A percentile compares a stretch with the other conserved stretches of the same genome.
These are phyloP conservation scores for Dryomyza anilis DNA, from an alignment of 2,888 invertebrate genomes.

Conservation along the genomic window DNA sequence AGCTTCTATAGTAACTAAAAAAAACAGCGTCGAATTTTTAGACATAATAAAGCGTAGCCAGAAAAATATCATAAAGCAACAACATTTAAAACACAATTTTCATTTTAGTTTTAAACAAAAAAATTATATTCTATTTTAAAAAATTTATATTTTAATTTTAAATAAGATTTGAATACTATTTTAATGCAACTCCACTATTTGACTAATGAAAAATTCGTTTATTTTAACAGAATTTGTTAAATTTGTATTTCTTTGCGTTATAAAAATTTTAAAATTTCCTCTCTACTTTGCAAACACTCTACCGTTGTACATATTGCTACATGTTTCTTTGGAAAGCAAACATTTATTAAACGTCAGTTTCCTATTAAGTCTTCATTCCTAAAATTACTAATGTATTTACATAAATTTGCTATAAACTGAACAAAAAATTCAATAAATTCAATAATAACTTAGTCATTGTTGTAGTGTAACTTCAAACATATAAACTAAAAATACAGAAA, in stretches of 20 bases:
- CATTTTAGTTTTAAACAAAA: not conserved
- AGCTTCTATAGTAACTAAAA: slow-evolving; percentile 4
- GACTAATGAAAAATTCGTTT: too few relatives aligned
- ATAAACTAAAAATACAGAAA: not conserved
- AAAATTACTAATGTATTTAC: not conserved
- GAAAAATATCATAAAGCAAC: not conserved
- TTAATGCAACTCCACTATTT: too few relatives aligned
- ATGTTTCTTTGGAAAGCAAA: too few relatives aligned
- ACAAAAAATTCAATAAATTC: too few relatives aligned
- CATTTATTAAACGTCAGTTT: slow-evolving; percentile 8
- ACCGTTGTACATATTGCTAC: not conserved
- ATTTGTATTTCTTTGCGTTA: not conserved
- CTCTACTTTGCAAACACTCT: not conserved
- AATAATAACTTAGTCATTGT: not conserved
- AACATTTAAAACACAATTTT: too few relatives aligned
- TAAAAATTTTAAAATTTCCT: not conserved
- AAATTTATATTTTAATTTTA: not conserved
- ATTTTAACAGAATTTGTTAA: too few relatives aligned
- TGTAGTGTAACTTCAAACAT: not conserved
- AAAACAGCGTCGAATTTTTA: not conserved
- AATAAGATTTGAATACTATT: not conserved
- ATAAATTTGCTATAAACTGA: too few relatives aligned
- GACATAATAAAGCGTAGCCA: not conserved
- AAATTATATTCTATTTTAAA: not conserved
- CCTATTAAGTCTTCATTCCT: slow-evolving; percentile 11